Conservation (phyloP, 1,140 invertebrate genomes). For the Mesaphorura yosii region DNA sequence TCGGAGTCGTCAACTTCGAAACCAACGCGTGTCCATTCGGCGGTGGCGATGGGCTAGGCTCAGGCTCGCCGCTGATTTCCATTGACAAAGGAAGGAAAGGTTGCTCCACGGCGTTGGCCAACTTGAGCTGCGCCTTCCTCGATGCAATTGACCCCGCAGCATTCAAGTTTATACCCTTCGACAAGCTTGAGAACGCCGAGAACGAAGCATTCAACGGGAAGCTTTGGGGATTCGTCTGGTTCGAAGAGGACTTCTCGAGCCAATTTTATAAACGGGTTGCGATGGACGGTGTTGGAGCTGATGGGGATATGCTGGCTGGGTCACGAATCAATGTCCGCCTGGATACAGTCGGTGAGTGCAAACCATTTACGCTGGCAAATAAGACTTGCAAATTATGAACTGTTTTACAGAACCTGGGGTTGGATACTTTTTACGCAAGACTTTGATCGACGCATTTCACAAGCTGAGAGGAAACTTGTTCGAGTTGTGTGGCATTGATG, state of each 20-base stretch:
- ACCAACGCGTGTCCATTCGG: conserved; percentile 34
- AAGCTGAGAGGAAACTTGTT: conserved; percentile 45
- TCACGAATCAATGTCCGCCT: conserved; percentile 54
- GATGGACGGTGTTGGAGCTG: conserved; percentile 40
- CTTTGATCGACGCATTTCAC: conserved; percentile 50
- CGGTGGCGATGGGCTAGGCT: conserved; percentile 34
- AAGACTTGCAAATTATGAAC: too few species aligned
- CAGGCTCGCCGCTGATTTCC: too few species aligned
- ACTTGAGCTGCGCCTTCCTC: conserved; percentile 48
- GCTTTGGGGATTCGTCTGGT: conserved; percentile 56
- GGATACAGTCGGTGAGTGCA: conserved; percentile 54
- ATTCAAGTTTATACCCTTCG: conserved; percentile 40
- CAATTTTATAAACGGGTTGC: conserved; percentile 47
- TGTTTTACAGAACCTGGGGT: too few species aligned
- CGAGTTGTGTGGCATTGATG: conserved; percentile 44
- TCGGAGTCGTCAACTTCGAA: conserved; percentile 69
- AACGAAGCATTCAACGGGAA: conserved; percentile 48
- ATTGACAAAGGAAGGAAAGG: too few species aligned
- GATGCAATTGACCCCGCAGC: conserved; percentile 39
- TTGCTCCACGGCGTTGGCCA: too few species aligned
- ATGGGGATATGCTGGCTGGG: conserved; percentile 41
- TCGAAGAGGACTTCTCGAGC: conserved; percentile 61
- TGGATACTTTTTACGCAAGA: too few species aligned
- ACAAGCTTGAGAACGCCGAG: conserved; percentile 45
- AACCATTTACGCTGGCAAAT: too few species aligned